phyloP scores from a whole-genome alignment of 1,140 invertebrate species.

The Acromyrmex charruanus region DNA sequence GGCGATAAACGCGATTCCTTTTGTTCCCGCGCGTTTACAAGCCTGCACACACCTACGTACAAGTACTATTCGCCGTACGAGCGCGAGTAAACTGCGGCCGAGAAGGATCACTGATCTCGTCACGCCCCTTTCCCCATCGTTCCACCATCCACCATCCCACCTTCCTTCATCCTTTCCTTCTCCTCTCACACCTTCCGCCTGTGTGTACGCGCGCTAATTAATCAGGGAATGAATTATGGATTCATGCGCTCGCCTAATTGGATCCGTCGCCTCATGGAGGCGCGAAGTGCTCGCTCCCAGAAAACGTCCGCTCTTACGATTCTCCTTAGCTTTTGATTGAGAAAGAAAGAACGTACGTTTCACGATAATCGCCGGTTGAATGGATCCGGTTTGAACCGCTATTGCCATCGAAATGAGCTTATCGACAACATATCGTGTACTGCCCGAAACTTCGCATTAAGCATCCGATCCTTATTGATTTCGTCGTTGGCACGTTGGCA shows the following conservation, averaged over 20 bases:
- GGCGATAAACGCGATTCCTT: slow-evolving; percentile 64
- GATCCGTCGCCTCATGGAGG: slow-evolving; percentile 72
- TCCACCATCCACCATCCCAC: neutral
- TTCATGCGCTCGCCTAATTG: slow-evolving; percentile 78
- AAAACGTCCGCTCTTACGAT: slow-evolving; percentile 42
- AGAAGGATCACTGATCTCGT: slow-evolving; percentile 70
- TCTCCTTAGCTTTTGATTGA: slow-evolving; percentile 38
- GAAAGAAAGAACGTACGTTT: neutral
- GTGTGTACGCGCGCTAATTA: slow-evolving; percentile 76
- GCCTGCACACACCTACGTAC: slow-evolving; percentile 29
- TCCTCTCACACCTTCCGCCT: slow-evolving; percentile 23
- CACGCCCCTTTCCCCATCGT: slow-evolving; percentile 56
- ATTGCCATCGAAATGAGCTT: slow-evolving; percentile 24
- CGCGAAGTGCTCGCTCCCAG: slow-evolving; percentile 62
- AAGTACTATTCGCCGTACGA: slow-evolving; percentile 32
- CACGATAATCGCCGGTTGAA: slow-evolving; percentile 29
- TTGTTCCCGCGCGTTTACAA: slow-evolving; percentile 72
- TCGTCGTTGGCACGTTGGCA: slow-evolving; percentile 22
- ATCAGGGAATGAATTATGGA: slow-evolving; percentile 81
- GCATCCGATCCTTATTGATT: neutral
- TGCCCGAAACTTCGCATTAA: slow-evolving; percentile 14
- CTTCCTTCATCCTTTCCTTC: neutral
- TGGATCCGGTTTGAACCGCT: slow-evolving; percentile 32
- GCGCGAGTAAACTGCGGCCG: slow-evolving; percentile 69
- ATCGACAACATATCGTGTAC: slow-evolving; percentile 60